These are phyloP conservation scores for Dromococcyx pavoninus DNA, from an alignment of 2,797 vertebrate genomes.

Conservation along the genomic window DNA sequence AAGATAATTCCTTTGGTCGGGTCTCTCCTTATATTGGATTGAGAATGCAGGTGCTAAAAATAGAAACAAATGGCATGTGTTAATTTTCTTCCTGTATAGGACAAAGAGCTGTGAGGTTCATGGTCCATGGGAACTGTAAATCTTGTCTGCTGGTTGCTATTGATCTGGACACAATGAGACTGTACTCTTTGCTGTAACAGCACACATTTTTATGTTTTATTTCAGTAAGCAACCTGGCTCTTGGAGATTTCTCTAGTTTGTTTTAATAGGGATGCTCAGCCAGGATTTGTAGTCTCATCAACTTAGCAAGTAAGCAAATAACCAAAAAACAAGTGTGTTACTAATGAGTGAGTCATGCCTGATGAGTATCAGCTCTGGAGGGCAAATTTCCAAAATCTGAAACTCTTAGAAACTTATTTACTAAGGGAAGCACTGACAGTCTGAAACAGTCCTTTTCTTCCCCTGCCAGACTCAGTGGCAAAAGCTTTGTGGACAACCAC, in stretches of 20 bases:
- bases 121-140: neutral
- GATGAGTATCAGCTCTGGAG: neutral
- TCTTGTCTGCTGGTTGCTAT: neutral
- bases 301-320: neutral
- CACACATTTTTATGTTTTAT: neutral
- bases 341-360: neutral
- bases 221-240: neutral
- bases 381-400: neutral
- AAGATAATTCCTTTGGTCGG: constrained; percentile 34
- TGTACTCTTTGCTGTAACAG: neutral
- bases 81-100: neutral
- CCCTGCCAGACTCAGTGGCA: too few species aligned
- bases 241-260: neutral
- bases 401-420: neutral
- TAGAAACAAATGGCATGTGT: neutral
- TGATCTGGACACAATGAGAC: neutral
- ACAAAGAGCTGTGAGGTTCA: neutral
- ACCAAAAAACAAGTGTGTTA: neutral
- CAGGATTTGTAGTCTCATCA: neutral
- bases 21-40: neutral
- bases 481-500: neutral
- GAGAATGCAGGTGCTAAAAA: neutral
- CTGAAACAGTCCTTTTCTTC: neutral
- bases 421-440: neutral
- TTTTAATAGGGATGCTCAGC: neutral